Percentiles rank a stretch among this genome's conserved stretches.
These are phyloP conservation scores for Danaus plexippus DNA, from an alignment of 1,140 invertebrate species.

Conservation along the genomic window DNA sequence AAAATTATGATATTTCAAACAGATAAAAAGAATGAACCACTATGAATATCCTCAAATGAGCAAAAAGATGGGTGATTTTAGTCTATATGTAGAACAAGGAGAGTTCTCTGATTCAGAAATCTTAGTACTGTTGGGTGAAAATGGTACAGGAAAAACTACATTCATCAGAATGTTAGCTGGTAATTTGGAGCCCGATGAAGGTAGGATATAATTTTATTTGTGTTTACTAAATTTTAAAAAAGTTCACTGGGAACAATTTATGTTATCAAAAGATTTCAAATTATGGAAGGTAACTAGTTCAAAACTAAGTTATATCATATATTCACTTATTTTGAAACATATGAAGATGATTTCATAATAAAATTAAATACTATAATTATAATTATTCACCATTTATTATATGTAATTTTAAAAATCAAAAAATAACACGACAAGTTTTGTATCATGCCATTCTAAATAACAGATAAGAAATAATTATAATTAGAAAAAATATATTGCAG, in stretches of 20 bases:
- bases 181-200: slow-evolving; percentile 92
- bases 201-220: slow-evolving; percentile 40
- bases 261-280: background rate
- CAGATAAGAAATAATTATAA: too few relatives aligned
- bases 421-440: too few relatives aligned
- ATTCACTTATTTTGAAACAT: too few relatives aligned
- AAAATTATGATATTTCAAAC: background rate
- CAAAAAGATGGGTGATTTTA: slow-evolving; percentile 89
- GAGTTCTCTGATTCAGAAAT: slow-evolving; percentile 99
- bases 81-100: slow-evolving; percentile 86
- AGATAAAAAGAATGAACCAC: slow-evolving; percentile 92
- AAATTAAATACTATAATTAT: too few relatives aligned
- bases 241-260: background rate
- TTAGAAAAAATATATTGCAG: too few relatives aligned
- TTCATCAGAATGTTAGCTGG: slow-evolving; percentile 99
- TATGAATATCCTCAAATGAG: slow-evolving; percentile 95
- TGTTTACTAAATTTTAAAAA: background rate
- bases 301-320: too few relatives aligned
- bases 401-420: too few relatives aligned
- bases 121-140: slow-evolving; percentile 97
- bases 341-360: too few relatives aligned
- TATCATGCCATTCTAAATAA: too few relatives aligned
- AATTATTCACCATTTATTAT: too few relatives aligned
- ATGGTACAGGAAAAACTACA: slow-evolving; percentile 99
- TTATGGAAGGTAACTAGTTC: too few relatives aligned